Percentiles rank a stretch among this genome's conserved stretches.
phyloP scores from a whole-genome alignment of 2,888 invertebrate genomes.

The Dyspetes luteomarginatus region DNA sequence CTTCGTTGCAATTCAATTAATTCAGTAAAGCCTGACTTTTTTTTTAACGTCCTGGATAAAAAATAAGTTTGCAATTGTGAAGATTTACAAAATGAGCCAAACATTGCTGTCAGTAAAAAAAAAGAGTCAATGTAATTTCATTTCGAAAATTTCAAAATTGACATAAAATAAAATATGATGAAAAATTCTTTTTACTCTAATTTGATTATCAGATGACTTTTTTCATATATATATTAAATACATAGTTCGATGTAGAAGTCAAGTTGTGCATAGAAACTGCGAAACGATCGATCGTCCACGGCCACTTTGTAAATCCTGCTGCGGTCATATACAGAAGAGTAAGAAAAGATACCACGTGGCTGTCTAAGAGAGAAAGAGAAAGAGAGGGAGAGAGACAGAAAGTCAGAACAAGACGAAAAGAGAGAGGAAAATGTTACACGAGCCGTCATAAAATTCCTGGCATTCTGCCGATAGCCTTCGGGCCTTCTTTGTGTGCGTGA shows the following conservation, averaged over 20 bases:
- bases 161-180: background rate
- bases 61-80: too few species aligned
- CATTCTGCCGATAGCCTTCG: conserved; percentile 69
- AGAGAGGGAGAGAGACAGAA: conserved; percentile 18
- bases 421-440: conserved; percentile 38
- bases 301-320: conserved; percentile 61
- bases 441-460: conserved; percentile 68
- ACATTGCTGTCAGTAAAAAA: too few species aligned
- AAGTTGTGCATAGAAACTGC: conserved; percentile 41
- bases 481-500: conserved; percentile 58
- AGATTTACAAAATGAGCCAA: too few species aligned
- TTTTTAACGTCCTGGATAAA: too few species aligned
- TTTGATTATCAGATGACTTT: background rate
- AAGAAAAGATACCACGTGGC: conserved; percentile 27
- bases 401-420: conserved; percentile 25
- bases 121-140: too few species aligned
- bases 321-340: conserved; percentile 33
- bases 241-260: conserved; percentile 9
- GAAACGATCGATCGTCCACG: conserved; percentile 66
- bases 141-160: too few species aligned
- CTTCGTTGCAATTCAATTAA: too few species aligned
- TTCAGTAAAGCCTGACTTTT: too few species aligned
- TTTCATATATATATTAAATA: background rate
- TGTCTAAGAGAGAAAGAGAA: conserved; percentile 10
- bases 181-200: background rate